Evolutionary conservation across 2,888 invertebrate species (phyloP), one percentile per base, ranked within the genome.

Genomic region (Ephialtes manifestator): DNA sequence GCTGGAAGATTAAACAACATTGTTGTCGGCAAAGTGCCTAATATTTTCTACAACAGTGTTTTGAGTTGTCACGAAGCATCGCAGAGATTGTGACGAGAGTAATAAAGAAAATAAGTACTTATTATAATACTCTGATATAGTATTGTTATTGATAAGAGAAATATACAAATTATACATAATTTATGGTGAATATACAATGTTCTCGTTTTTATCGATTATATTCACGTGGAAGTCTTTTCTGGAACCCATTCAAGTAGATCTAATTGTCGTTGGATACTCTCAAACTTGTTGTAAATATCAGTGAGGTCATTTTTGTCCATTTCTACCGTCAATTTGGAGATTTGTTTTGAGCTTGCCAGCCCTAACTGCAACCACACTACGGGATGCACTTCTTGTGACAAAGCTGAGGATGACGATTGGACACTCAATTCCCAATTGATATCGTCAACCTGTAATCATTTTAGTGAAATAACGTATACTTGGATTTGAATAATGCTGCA

Each of bases 401-500:
- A 71, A 60, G 89, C 87, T 39, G 92, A 90, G 8, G 94, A 93
- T 1, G 93, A 90, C n/a, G 92, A 90, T 86, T 89, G 90, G 24
- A 94, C 84, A 83, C 93, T 92, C 13, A 93, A 85, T 60, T 87
- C 89, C 93, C 93, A 93, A 81, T 92, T 90, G 8, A 94, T 88
- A 46, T 91, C 91, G 63, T 90, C 90, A 1, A 94, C 90, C 90
- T 90, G 28, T 28, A 72, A 81, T 3, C 4, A 39, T 39, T 31
- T 39, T 39, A 39, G 0, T 13, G 1, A 0, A 63, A 51, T 24
- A 72, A 4, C 31, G 15, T 15, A 31, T 48, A 31, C n/a, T 60
- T 13, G 4, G 39, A 8, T 11, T 0, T 24, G 15, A 28, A 39
- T 43, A n/a, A 48, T 15, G 5, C 15, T 13, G 15, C n/a, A 15